These are phyloP conservation scores for Clusia tigrina DNA, from an alignment of 2,888 invertebrate genomes.

Conservation along the genomic window DNA sequence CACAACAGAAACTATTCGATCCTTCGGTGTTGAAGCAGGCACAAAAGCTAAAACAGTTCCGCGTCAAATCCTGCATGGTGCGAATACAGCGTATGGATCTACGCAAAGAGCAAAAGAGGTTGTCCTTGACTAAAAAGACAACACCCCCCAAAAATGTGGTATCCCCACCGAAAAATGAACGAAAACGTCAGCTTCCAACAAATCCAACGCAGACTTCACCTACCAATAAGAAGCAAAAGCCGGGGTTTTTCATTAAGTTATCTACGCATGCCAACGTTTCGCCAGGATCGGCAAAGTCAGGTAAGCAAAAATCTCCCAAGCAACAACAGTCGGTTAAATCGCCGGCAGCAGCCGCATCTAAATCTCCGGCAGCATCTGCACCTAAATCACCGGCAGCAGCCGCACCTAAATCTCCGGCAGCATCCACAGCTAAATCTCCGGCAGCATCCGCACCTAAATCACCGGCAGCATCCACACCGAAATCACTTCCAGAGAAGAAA, in stretches of 20 bases:
- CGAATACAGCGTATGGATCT: constrained; percentile 35
- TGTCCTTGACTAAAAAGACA: not conserved
- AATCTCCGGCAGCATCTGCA: too few relatives aligned
- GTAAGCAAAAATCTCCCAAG: not conserved
- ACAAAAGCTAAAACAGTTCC: constrained; percentile 27
- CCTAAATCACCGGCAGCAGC: constrained; percentile 8
- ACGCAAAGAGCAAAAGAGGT: constrained; percentile 26
- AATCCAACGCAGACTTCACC: too few relatives aligned
- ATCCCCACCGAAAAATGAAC: constrained; percentile 11
- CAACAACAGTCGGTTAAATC: not conserved
- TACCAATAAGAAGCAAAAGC: not conserved
- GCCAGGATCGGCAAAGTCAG: not conserved
- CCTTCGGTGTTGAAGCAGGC: constrained; percentile 20
- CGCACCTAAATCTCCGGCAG: too few relatives aligned
- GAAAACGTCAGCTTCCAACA: constrained; percentile 1
- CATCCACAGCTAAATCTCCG: too few relatives aligned
- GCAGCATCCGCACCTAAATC: too few relatives aligned
- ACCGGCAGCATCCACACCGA: too few relatives aligned
- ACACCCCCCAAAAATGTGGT: not conserved
- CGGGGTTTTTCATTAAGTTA: constrained; percentile 34
- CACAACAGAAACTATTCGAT: constrained; percentile 41
- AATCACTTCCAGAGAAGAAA: too few relatives aligned
- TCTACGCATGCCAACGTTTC: not conserved
- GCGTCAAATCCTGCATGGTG: constrained; percentile 36
- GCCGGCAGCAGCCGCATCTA: too few relatives aligned